Conservation (phyloP, 2,113 vertebrate genomes). For the Montifringilla adamsi region DNA sequence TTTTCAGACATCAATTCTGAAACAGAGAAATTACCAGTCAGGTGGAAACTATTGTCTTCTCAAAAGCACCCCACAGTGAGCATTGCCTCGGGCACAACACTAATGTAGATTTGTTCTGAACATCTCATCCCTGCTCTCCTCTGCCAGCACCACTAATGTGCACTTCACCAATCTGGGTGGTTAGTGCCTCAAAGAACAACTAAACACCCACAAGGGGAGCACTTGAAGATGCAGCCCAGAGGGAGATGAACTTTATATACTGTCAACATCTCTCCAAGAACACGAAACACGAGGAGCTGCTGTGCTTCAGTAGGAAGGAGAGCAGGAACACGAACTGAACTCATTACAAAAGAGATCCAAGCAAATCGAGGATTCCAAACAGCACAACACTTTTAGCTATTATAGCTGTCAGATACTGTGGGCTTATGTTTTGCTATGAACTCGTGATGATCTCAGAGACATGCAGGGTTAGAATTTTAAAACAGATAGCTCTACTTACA, state of each 20-base stretch:
- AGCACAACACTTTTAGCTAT: not conserved
- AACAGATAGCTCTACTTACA: conserved; percentile 78
- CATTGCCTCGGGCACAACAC: not conserved
- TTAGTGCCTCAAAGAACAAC: not conserved
- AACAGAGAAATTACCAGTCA: not conserved
- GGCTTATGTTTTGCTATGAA: not conserved
- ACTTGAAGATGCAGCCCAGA: not conserved
- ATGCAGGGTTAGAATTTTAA: not conserved
- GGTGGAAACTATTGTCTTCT: not conserved
- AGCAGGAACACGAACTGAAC: not conserved
- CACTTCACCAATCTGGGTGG: not conserved
- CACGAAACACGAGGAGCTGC: not conserved
- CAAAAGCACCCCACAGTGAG: not conserved
- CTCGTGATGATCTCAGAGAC: not conserved
- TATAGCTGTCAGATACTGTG: not conserved
- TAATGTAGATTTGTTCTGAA: not conserved
- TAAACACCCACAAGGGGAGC: not conserved
- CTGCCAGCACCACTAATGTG: not conserved
- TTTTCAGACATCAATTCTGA: not conserved
- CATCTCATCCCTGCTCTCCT: not conserved
- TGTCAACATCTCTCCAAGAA: not conserved
- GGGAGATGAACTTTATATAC: not conserved
- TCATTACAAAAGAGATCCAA: not conserved
- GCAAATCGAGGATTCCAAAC: not conserved
- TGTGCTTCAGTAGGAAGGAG: not conserved